Evolutionary conservation across 2,113 vertebrate genomes (phyloP), one percentile per base, ranked within the genome.

Genomic region (Forbesichthys agassizii): DNA sequence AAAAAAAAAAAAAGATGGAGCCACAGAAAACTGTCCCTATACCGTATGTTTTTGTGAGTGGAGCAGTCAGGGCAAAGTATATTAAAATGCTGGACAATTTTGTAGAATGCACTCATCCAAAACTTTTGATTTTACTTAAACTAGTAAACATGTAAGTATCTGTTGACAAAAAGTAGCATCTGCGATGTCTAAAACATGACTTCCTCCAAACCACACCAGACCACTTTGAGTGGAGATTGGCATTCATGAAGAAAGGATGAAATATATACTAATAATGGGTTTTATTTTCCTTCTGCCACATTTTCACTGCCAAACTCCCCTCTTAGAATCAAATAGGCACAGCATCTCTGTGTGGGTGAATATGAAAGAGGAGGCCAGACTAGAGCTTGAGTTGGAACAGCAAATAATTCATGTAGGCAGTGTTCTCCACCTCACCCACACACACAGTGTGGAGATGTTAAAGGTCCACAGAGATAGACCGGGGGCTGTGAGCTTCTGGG

Each of bases 311-410:
- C 85, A 86, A 76, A 78, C 61, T 82, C 77, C 57, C n/a, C 47
- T 77, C 53, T 79, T 81, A 73, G 68, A 60, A 74, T 79, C 80
- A 69, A 88, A 82, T 85, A 82, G 85, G 82, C 84, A 84, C 57
- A 75, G 82, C 78, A 83, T 71, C 61, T 48, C 70, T 76, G 81
- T 51, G 67, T 85, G 83, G 77, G 78, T 86, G 84, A 84, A 64
- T 71, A 55, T 73, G 54, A 82, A 75, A 71, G 74, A 80, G 66
- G 48, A 75, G 71, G 36, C 36, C 36, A 42, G 36, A 42, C 36
- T 8, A 8, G 7, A 42, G 36, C 36, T 42, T 42, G 27, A 27
- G 27, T 27, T 27, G 36, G 36, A 42, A 42, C 36, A 42, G 36
- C 36, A 42, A 42, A 42, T 42, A 0, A 42, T 42, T 42, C 36